Base-by-base conservation (phyloP, 1,140 invertebrate genomes). In the Asobara japonica region DNA sequence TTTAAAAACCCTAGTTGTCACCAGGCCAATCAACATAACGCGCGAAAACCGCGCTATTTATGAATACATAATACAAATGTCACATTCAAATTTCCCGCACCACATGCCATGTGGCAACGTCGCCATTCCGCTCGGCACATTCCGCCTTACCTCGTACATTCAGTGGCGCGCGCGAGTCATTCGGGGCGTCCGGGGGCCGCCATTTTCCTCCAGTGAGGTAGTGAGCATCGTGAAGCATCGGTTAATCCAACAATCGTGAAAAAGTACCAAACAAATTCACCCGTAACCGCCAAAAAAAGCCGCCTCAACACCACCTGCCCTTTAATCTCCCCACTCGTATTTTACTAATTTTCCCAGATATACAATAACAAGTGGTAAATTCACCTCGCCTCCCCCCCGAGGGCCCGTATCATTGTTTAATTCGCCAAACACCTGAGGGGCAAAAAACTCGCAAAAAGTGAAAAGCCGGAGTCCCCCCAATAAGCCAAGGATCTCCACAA, bases 161-260 rank as follows among this genome's bases (percentile, higher is more conserved):
- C 79, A 76, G 76, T 76, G 78, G 77, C 76, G 77, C 79, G 78
- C 78, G 74, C 78, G 78, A 80, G 73, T 80, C 76, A 73, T 66
- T 79, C 78, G 76, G 79, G 51, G 78, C 79, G 80, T 80, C 82
- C 83, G 83, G 83, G 83, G 78, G 83, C 81, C 82, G 83, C 83
- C 83, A 85, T 85, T 85, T 85, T 85, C 80, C 79, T 85, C 79
- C 76, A 81, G 81, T 77, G 80, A 83, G 82, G 82, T 80, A 85
- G 80, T 80, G 76, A 84, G 83, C 25, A 62, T 82, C 72, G 78
- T 78, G 77, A 83, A 72, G 48, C 61, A 74, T 61, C 62, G 51
- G 69, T 75, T 62, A 30, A 30, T 13, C 30, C 60, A 62, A 62
- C 29, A 62, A 18, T 62, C 13, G 6, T 29, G 2, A 29, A 62